Conservation (phyloP, 2,888 invertebrate genomes). For the Bugulina stolonifera region DNA sequence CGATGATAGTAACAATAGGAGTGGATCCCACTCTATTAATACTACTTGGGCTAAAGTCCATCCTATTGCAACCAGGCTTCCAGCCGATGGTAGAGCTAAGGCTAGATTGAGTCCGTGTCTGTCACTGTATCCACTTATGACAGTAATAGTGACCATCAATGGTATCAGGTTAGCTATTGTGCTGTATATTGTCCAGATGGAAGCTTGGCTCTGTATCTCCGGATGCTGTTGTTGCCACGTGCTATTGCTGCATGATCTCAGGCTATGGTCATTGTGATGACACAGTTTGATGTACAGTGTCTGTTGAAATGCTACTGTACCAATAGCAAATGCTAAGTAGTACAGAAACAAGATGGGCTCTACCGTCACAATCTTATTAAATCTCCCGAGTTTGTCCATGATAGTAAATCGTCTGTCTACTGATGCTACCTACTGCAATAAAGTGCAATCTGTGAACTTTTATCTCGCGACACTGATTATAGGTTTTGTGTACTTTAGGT, state of each 20-base stretch:
- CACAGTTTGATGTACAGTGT: slow-evolving; percentile 13
- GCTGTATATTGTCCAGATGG: not conserved
- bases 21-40: slow-evolving; percentile 11
- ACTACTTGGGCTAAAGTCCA: not conserved
- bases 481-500: too few relatives aligned
- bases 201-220: not conserved
- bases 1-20: not conserved
- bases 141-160: not conserved
- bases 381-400: too few relatives aligned
- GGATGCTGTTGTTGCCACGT: slow-evolving; percentile 6
- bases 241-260: not conserved
- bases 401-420: too few relatives aligned
- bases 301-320: slow-evolving; percentile 4
- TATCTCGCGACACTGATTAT: too few relatives aligned
- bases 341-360: slow-evolving; percentile 15
- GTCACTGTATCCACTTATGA: slow-evolving; percentile 16
- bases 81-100: slow-evolving; percentile 1
- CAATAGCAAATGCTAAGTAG: not conserved
- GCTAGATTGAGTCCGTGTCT: not conserved
- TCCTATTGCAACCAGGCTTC: not conserved
- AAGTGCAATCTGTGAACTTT: too few relatives aligned
- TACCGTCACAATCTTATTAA: slow-evolving; percentile 8
- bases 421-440: too few relatives aligned
- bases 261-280: not conserved
- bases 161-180: not conserved